These are phyloP conservation scores for Holothuria scabra DNA, from an alignment of 53 echinoderm and acorn worm genomes.

Conservation along the genomic window DNA sequence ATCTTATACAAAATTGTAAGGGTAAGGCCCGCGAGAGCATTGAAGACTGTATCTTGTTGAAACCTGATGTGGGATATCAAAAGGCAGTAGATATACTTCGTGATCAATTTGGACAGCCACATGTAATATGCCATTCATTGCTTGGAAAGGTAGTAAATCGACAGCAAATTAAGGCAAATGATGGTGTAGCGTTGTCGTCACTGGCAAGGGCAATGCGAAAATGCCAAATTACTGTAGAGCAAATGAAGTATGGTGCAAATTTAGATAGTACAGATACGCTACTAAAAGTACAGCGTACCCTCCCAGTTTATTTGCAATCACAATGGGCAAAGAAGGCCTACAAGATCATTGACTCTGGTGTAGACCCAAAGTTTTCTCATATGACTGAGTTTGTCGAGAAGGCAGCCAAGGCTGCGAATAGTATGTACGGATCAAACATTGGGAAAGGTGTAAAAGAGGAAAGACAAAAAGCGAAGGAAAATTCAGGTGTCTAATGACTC, in stretches of 20 bases:
- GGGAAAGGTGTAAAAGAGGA: slow-evolving; percentile 10
- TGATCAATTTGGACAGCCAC: no score
- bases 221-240: slow-evolving; percentile 30
- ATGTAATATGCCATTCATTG: no score
- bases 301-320: slow-evolving; percentile 42
- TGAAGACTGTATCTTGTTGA: no score
- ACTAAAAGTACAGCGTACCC: slow-evolving; percentile 34
- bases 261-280: slow-evolving; percentile 45
- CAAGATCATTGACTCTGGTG: not conserved
- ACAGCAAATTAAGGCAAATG: no score
- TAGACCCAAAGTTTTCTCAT: slow-evolving; percentile 38
- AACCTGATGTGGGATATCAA: no score
- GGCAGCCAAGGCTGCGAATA: slow-evolving; percentile 41
- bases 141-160: no score
- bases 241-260: slow-evolving; percentile 39
- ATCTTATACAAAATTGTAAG: no score
- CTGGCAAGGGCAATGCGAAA: slow-evolving; percentile 52
- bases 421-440: slow-evolving; percentile 47
- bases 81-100: no score
- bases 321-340: slow-evolving; percentile 45
- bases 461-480: no score
- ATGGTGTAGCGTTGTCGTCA: no score
- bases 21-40: no score
- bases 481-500: no score
- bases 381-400: slow-evolving; percentile 58